phyloP scores from a whole-genome alignment of 2,888 invertebrate genomes.

The Catocala sponsa region DNA sequence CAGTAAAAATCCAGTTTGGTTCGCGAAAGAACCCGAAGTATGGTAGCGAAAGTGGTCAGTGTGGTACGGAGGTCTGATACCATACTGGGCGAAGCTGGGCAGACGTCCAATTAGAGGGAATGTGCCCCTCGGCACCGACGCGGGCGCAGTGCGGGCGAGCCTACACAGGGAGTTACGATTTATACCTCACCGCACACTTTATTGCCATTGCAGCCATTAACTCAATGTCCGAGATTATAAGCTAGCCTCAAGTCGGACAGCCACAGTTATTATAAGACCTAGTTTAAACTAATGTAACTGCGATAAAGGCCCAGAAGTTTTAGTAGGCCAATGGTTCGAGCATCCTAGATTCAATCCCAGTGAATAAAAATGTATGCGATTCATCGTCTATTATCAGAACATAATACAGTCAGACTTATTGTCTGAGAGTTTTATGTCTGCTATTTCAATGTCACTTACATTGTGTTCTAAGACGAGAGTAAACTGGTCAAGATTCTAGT shows the following conservation, averaged over 20 bases:
- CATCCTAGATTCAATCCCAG: too few species aligned
- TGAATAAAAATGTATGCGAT: too few species aligned
- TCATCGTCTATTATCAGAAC: too few species aligned
- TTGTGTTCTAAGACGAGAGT: too few species aligned
- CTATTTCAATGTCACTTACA: too few species aligned
- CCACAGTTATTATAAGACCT: background rate
- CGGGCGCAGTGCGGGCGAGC: conserved; percentile 46
- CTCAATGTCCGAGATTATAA: conserved; percentile 40
- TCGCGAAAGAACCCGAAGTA: conserved; percentile 52
- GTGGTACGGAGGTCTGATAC: conserved; percentile 67
- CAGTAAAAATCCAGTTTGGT: conserved; percentile 46
- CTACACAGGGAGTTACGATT: conserved; percentile 73
- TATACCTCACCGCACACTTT: conserved; percentile 48
- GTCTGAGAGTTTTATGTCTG: too few species aligned
- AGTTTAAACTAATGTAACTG: background rate
- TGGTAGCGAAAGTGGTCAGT: conserved; percentile 78
- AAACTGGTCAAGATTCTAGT: too few species aligned
- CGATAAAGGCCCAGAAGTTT: background rate
- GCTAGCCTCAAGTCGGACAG: conserved; percentile 25
- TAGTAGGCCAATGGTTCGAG: too few species aligned
- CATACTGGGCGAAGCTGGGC: conserved; percentile 72
- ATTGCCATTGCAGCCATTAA: conserved; percentile 33
- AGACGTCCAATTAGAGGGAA: conserved; percentile 85
- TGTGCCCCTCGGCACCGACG: conserved; percentile 65
- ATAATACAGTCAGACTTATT: too few species aligned